phyloP scores from a whole-genome alignment of 1,140 invertebrate genomes.

The Potamilus streckersoni region DNA sequence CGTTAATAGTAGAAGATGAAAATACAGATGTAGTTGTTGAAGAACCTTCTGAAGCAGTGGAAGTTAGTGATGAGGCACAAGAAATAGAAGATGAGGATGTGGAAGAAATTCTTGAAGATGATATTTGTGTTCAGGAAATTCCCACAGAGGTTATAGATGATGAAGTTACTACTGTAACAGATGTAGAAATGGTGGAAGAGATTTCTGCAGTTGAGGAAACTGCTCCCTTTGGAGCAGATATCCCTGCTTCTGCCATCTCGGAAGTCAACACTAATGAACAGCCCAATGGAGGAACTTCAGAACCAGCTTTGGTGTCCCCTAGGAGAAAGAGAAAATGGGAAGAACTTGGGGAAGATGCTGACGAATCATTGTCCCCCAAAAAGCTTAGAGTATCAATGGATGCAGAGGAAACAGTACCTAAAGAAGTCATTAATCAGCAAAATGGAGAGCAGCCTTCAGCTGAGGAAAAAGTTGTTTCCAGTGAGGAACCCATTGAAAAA shows the following conservation, averaged over 20 bases:
- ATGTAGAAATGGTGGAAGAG: conserved; percentile 11
- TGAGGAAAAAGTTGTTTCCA: background rate
- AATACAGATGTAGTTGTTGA: conserved; percentile 5
- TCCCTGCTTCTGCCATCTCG: background rate
- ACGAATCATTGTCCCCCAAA: conserved; percentile 12
- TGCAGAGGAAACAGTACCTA: background rate
- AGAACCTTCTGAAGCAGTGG: conserved; percentile 6
- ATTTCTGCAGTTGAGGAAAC: conserved; percentile 5
- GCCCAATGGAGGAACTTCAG: background rate
- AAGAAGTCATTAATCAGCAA: conserved; percentile 18
- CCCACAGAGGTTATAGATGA: conserved; percentile 1
- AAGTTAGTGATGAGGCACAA: background rate
- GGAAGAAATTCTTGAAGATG: conserved; percentile 12
- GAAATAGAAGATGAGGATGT: conserved; percentile 9
- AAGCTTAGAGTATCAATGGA: conserved; percentile 26
- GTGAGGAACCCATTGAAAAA: conserved; percentile 34
- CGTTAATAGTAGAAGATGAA: conserved; percentile 13
- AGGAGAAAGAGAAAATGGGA: background rate
- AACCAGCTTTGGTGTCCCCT: background rate
- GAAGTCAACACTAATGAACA: conserved; percentile 13
- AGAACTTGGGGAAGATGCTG: background rate
- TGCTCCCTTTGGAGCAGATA: background rate
- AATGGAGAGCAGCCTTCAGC: conserved; percentile 8
- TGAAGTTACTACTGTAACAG: conserved; percentile 1
- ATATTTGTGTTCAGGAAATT: conserved; percentile 5